Evolutionary conservation across 1,140 invertebrate species (phyloP), one percentile per base, ranked within the genome.

Genomic region (Drosophila funebris): DNA sequence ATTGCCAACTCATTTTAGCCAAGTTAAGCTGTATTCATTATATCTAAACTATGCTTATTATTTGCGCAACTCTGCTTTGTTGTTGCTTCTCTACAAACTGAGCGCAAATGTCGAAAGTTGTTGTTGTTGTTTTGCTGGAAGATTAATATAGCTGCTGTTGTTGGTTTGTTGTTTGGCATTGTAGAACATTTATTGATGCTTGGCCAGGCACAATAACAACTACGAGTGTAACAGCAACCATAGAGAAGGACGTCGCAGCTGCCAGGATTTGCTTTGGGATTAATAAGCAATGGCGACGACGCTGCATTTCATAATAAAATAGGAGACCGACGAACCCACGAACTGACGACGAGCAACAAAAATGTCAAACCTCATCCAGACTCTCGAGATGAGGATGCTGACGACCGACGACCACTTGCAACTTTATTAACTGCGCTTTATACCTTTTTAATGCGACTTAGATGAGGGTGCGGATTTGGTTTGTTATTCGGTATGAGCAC

Each of bases 111-210:
- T 62, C 16, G 44, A 58, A 58, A 36, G 63, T 46, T 54, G 27
- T 31, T 41, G 27, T 31, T 58, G 33, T 39, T 54, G 14, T 43
- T 8, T 44, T 70, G 69, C 46, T 73, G 43, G 29, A 13, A 33
- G 67, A 70, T 70, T 64, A 57, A 57, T 62, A 41, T 39, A 61
- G 76, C 60, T 44, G 24, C 43, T 57, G 27, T 56, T 69, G 80
- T 58, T 73, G 43, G 27, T 43, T 66, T 33, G 33, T 50, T 67
- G 62, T 64, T 79, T 66, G 62, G 46, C 27, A 71, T 78, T 72
- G 82, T 71, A 72, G 18, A 85, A 85, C 82, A 87, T 82, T 87
- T 87, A 87, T 87, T 87, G 82, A 88, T 88, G 82, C 82, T 87
- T 88, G 77, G 81, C 56, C 67, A 66, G 69, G 78, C 61, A 75